Evolutionary conservation across 2,797 vertebrate genomes (phyloP).

Genomic region (Cercopithecus hamlyni): DNA sequence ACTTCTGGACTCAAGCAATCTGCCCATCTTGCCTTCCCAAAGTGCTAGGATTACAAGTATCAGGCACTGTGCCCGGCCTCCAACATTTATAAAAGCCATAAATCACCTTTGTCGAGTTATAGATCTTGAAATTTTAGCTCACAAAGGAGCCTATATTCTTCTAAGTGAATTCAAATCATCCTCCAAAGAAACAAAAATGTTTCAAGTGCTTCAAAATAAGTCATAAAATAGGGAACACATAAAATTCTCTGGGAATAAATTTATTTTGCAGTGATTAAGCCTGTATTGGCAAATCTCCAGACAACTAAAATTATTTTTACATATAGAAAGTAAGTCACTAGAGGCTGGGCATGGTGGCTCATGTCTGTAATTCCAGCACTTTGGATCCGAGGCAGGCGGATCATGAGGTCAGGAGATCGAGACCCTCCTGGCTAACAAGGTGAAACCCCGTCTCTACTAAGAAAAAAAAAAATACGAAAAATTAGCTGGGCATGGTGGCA

Average conservation of each 20-base stretch:
- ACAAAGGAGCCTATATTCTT: neutral
- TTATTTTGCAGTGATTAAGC: neutral
- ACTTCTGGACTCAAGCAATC: no score
- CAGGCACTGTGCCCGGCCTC: no score
- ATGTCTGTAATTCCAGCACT: no score
- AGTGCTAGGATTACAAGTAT: no score
- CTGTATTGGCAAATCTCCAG: neutral
- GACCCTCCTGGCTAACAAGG: no score
- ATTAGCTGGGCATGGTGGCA: no score
- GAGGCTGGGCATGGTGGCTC: no score
- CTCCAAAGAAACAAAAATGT: neutral
- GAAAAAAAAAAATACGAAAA: no score
- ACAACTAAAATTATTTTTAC: constrained; percentile 47
- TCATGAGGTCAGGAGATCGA: neutral
- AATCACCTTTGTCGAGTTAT: neutral
- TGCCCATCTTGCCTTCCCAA: no score
- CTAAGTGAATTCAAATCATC: constrained; percentile 20
- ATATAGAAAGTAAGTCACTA: neutral
- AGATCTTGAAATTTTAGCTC: constrained; percentile 18
- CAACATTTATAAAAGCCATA: neutral
- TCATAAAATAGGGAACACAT: neutral
- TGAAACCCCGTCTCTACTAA: no score
- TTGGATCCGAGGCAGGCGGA: neutral
- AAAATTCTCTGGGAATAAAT: constrained; percentile 28
- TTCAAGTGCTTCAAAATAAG: constrained; percentile 7